These are phyloP conservation scores for Agrotis segetum DNA, from an alignment of 2,888 invertebrate species.

Conservation along the genomic window DNA sequence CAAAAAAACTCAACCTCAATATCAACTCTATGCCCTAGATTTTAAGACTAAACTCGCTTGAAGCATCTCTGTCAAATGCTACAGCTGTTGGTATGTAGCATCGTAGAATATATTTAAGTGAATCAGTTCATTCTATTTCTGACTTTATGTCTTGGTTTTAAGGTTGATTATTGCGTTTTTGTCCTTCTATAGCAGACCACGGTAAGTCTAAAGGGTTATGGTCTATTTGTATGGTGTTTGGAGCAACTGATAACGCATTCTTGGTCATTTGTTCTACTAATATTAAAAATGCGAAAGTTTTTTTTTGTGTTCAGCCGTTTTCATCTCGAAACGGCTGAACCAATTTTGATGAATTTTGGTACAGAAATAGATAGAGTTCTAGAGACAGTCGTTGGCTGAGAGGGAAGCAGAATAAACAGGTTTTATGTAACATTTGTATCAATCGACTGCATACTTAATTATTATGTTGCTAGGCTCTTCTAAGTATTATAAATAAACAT, in stretches of 20 bases:
- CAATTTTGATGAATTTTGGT: too few relatives aligned
- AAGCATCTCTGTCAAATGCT: constrained; percentile 34
- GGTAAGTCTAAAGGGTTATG: constrained; percentile 48
- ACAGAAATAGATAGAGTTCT: too few relatives aligned
- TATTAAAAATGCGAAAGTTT: too few relatives aligned
- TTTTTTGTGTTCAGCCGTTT: too few relatives aligned
- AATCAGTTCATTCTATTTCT: constrained; percentile 33
- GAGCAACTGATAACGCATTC: constrained; percentile 44
- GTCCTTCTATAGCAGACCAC: constrained; percentile 38
- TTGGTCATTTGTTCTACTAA: constrained; percentile 3
- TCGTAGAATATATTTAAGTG: constrained; percentile 49
- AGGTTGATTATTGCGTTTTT: constrained; percentile 53
- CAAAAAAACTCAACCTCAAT: constrained; percentile 22
- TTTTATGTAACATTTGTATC: constrained; percentile 13
- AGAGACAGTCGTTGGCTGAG: too few relatives aligned
- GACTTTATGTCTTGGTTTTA: constrained; percentile 40
- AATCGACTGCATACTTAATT: neutral
- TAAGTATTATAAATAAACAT: constrained; percentile 14
- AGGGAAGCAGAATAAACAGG: constrained; percentile 11
- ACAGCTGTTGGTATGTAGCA: constrained; percentile 64
- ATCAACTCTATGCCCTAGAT: constrained; percentile 19
- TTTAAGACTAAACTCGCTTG: constrained; percentile 38
- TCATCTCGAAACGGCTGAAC: too few relatives aligned
- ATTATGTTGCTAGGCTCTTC: neutral
- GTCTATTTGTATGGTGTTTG: constrained; percentile 51